A percentile compares a stretch with the other conserved stretches of the same genome.
These are phyloP conservation scores for Magallana nippona DNA, from an alignment of 2,888 invertebrate genomes.

Conservation along the genomic window DNA sequence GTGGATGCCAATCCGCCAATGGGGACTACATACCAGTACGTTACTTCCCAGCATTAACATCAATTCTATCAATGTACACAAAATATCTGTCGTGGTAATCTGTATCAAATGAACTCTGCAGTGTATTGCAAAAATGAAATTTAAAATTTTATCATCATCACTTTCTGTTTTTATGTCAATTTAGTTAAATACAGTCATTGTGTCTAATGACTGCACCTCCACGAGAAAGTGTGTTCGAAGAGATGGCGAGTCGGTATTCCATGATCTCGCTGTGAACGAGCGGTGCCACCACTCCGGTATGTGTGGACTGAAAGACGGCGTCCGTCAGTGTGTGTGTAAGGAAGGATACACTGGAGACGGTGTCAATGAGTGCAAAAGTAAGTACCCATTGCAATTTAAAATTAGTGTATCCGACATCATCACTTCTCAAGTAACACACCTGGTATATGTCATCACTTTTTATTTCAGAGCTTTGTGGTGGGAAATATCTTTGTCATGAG, in stretches of 20 bases:
- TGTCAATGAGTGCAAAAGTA: constrained; percentile 43
- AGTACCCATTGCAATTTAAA: not conserved
- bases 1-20: constrained; percentile 48
- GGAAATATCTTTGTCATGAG: constrained; percentile 43
- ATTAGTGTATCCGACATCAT: not conserved
- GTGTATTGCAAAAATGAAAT: not conserved
- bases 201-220: constrained; percentile 42
- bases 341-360: constrained; percentile 48
- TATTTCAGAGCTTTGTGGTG: constrained; percentile 43
- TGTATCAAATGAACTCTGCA: not conserved
- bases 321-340: constrained; percentile 48
- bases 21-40: constrained; percentile 52
- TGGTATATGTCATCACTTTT: not conserved
- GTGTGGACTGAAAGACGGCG: constrained; percentile 48
- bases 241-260: constrained; percentile 33
- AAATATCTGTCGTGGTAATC: no score
- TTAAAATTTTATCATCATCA: not conserved
- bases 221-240: constrained; percentile 29
- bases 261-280: not conserved
- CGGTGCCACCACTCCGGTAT: constrained; percentile 43
- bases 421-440: no score
- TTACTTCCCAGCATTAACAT: not conserved
- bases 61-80: no score
- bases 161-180: not conserved
- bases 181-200: constrained; percentile 37